phyloP scores from a whole-genome alignment of 2,113 vertebrate species.

The Oriolus oriolus region DNA sequence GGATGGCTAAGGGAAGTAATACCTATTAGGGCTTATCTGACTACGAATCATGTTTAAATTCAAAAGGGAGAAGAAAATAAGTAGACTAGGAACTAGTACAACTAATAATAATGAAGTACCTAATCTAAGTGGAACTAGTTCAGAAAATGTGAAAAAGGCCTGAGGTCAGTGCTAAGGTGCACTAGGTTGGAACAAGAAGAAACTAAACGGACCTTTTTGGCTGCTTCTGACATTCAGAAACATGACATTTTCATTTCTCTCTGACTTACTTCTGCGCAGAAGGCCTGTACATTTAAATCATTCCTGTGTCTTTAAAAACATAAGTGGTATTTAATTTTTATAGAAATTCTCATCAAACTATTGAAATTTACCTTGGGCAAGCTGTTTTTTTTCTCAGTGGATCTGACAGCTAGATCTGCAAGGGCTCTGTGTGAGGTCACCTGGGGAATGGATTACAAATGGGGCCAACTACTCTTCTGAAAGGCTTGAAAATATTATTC shows the following conservation, averaged over 20 bases:
- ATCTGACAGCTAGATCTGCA: background rate
- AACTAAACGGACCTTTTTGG: background rate
- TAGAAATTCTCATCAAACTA: background rate
- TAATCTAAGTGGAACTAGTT: background rate
- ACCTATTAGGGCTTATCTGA: conserved; percentile 27
- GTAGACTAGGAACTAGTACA: background rate
- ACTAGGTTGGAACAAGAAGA: background rate
- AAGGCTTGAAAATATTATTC: background rate
- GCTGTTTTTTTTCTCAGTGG: background rate
- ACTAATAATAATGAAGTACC: background rate
- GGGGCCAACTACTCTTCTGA: background rate
- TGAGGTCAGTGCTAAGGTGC: background rate
- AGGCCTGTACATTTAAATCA: background rate
- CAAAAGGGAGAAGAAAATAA: conserved; percentile 24
- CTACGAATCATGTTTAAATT: conserved; percentile 31
- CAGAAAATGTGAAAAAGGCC: background rate
- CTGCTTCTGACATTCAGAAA: background rate
- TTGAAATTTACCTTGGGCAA: background rate
- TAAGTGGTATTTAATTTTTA: background rate
- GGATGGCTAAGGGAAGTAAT: conserved; percentile 51
- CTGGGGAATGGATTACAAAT: background rate
- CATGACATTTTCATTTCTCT: background rate
- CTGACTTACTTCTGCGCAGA: background rate
- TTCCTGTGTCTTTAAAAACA: background rate
- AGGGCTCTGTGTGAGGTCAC: background rate